phyloP scores from a whole-genome alignment of 2,797 vertebrate genomes.

The Luscinia megarhynchos region DNA sequence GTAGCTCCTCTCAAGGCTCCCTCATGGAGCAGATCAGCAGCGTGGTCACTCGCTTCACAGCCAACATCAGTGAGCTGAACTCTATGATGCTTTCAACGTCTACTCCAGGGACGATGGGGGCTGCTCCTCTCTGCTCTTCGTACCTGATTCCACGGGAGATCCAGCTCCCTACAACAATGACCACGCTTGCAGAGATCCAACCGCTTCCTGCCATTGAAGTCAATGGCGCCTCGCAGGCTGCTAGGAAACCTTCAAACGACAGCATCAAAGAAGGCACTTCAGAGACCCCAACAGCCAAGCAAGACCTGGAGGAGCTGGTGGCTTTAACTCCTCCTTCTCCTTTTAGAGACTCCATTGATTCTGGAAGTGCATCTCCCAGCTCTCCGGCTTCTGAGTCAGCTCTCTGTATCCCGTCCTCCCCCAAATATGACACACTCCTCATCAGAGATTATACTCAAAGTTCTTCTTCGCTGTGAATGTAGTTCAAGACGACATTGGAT shows the following conservation, averaged over 20 bases:
- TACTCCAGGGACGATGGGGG: slow-evolving; percentile 76
- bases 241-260: slow-evolving; percentile 76
- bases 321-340: slow-evolving; percentile 97
- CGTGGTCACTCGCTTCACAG: slow-evolving; percentile 95
- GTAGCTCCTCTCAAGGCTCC: slow-evolving; percentile 85
- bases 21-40: slow-evolving; percentile 98
- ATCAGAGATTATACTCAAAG: slow-evolving; percentile 98
- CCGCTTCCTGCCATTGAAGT: slow-evolving; percentile 89
- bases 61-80: slow-evolving; percentile 96
- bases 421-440: slow-evolving; percentile 90
- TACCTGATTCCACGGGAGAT: slow-evolving; percentile 89
- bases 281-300: slow-evolving; percentile 82
- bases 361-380: slow-evolving; percentile 87
- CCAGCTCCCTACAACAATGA: slow-evolving; percentile 89
- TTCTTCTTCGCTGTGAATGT: slow-evolving; percentile 95
- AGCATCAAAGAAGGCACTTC: slow-evolving; percentile 76
- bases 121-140: slow-evolving; percentile 82
- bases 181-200: slow-evolving; percentile 93
- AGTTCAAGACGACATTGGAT: slow-evolving; percentile 19
- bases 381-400: slow-evolving; percentile 90
- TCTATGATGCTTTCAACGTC: slow-evolving; percentile 91
- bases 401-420: slow-evolving; percentile 86
- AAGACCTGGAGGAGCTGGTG: slow-evolving; percentile 92
- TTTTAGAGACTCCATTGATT: slow-evolving; percentile 94
- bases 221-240: slow-evolving; percentile 76